Evolutionary conservation across 2,888 invertebrate genomes (phyloP), one percentile per base, ranked within the genome.

Genomic region (Clusia tigrina): DNA sequence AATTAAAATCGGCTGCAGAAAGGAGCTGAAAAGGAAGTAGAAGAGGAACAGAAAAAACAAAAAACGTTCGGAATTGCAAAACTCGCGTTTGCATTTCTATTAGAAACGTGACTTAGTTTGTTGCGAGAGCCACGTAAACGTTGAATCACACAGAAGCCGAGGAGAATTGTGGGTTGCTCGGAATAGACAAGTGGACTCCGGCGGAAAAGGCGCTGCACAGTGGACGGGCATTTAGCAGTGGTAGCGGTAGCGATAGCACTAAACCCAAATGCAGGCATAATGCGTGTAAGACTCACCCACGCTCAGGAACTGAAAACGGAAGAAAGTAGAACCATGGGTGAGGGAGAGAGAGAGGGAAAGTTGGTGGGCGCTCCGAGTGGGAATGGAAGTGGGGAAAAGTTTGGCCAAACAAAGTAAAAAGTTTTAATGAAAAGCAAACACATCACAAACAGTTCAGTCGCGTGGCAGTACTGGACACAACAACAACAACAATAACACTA

Each of bases 351-450:
- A n/a, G n/a, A n/a, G n/a, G n/a, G n/a, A n/a, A n/a, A n/a, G 22
- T 18, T 54, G 54, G 17, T 56, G 10, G 32, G 32, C 32, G 6
- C 42, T 54, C 54, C 42, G 37, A 62, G 60, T 46, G 32, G 18
- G 46, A 66, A 60, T 67, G 66, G 71, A 77, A 42, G 3, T 46
- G 25, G 17, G n/a, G 20, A 26, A 18, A 58, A 78, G 77, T 76
- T 71, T 77, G 71, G 69, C 73, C 73, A 67, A 70, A 77, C 68
- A 71, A 74, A 76, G 69, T 68, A 72, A 77, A n/a, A 75, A 75
- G 65, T 73, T 79, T 77, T 78, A 80, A 79, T 79, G 78, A 79
- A 79, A 80, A 79, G 75, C 74, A 79, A 80, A 80, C 77, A 80
- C 69, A 77, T 75, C 76, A 68, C 64, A 54, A 60, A 64, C 61